Percentiles rank a stretch among this genome's conserved stretches.
Conservation (phyloP, 1,140 invertebrate species). For the Penaeus japonicus region DNA sequence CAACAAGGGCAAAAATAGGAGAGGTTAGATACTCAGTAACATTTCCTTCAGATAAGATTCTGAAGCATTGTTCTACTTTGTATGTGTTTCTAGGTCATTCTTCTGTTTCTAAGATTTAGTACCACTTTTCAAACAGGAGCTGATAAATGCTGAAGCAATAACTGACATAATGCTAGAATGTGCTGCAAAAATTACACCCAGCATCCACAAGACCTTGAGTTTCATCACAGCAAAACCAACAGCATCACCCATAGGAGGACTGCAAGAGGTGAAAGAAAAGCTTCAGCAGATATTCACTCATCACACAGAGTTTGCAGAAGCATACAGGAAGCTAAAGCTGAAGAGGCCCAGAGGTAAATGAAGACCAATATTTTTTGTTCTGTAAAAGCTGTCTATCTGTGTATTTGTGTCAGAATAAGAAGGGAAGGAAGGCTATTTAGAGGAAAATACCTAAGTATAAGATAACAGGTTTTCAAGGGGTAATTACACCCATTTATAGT, state of each 20-base stretch:
- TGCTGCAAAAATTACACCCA: conserved; percentile 17
- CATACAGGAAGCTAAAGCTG: conserved; percentile 21
- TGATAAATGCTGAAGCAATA: not conserved
- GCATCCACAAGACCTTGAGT: conserved; percentile 36
- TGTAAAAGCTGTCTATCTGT: not conserved
- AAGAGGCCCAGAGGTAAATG: conserved; percentile 22
- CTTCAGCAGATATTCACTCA: conserved; percentile 28
- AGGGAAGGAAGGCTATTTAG: too few relatives aligned
- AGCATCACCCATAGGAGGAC: not conserved
- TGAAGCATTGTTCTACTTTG: too few relatives aligned
- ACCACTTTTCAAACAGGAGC: not conserved
- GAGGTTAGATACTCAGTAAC: not conserved
- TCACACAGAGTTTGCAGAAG: conserved; percentile 25
- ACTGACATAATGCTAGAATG: not conserved
- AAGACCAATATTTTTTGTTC: too few relatives aligned
- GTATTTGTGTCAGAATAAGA: too few relatives aligned
- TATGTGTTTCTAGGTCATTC: too few relatives aligned
- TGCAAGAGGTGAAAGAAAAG: not conserved
- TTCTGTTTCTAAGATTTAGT: too few relatives aligned
- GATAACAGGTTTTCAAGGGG: too few relatives aligned
- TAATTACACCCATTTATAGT: too few relatives aligned
- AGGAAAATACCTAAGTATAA: too few relatives aligned
- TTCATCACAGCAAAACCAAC: conserved; percentile 37
- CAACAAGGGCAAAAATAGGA: not conserved
- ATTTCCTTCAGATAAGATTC: not conserved